Evolutionary conservation across 2,113 vertebrate species (phyloP), one percentile per base, ranked within the genome.

Genomic region (Chaetops frenatus): DNA sequence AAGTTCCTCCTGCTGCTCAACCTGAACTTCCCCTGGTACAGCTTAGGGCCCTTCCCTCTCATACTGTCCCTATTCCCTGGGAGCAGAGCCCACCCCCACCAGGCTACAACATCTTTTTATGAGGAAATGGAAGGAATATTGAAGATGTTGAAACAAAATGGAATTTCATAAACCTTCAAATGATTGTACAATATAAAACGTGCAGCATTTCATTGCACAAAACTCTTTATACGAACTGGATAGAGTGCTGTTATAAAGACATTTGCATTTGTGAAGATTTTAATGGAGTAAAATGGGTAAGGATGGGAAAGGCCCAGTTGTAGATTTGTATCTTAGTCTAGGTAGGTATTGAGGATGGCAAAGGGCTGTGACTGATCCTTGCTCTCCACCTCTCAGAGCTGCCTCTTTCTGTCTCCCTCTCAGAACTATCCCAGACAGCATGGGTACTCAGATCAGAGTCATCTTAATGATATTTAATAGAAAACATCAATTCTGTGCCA

Each of bases 261-360:
- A 66, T 31, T 23, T 33, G 23, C 42, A 10, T 33, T 18, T 45
- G 17, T 70, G 18, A 51, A 72, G 10, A 44, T 48, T 57, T 91
- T 44, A 22, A 19, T 31, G n/a, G 35, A 72, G 33, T 18, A 42
- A 64, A 42, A 12, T 28, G 12, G 4, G 3, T 40, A 54, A 76
- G 24, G 7, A 47, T 44, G 19, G 23, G 19, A 86, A 88, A 86
- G 6, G 31, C 15, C 0, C 5, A 51, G 6, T 2, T 79, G 22
- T 21, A 89, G 48, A 22, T 76, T 8, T 71, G 8, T 51, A 4
- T 60, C 19, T 76, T 42, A 74, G 1, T 48, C 31, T 76, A 50
- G 11, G 12, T 9, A 42, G 31, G 6, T 48, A 36, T 60, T 0
- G 3, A 69, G n/a, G 28, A 11, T 2, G 3, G 40, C 0, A 1